Base-by-base conservation (phyloP, 1,140 invertebrate species). In the Schlechtendalia chinensis region DNA sequence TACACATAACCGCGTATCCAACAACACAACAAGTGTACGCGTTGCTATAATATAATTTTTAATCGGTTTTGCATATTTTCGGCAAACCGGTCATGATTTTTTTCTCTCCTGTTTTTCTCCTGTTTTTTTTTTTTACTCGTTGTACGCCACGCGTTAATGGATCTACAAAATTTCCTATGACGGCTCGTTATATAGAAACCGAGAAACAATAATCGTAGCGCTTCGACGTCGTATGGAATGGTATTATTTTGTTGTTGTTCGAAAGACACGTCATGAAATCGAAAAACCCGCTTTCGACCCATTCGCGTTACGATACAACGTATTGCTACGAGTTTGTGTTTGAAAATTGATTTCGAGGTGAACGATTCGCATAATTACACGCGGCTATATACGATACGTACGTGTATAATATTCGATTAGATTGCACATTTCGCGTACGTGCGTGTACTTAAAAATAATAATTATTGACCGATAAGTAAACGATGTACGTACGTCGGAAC, bases 351-450 rank as follows among this genome's bases (percentile, higher is more conserved):
- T 69, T 69, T 24, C 65, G 65, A 47, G 6, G 11, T 47, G n/a
- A 47, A 69, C 22, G n/a, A 69, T 69, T 69, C n/a, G 65, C 39
- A 69, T 69, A 69, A 69, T 69, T 69, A 69, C 32, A 69, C 39
- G n/a, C 19, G 16, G 22, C 16, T 69, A 47, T 69, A 39, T 10
- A 63, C 29, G 24, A 59, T 59, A 61, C 12, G 14, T 65, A n/a
- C 19, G 11, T 65, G 39, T 65, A 39, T n/a, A 39, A 65, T 32
- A 39, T 8, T 22, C 63, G 63, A 67, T 67, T 22, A 45, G 32
- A 67, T 67, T 67, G 45, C 32, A n/a, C 17, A 69, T 14, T 14
- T 24, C 67, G 32, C n/a, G 29, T 67, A 45, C 39, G n/a, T 45
- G n/a, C n/a, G n/a, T n/a, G n/a, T n/a, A n/a, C n/a, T n/a, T n/a